These are phyloP conservation scores for Hippoglossus stenolepis DNA, from an alignment of 2,113 vertebrate species.

Conservation along the genomic window DNA sequence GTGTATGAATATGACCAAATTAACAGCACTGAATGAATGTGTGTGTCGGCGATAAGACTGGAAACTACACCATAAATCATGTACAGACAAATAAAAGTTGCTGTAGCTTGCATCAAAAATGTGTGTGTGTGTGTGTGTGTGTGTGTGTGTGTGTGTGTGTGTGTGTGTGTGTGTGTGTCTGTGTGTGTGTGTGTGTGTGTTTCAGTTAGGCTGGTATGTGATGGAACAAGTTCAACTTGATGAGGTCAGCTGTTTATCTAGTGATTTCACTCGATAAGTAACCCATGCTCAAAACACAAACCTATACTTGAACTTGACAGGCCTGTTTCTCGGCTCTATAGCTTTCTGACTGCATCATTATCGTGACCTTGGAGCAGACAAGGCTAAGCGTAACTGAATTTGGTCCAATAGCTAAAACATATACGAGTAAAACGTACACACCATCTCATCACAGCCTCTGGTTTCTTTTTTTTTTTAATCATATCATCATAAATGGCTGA, in stretches of 20 bases:
- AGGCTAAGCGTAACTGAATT: neutral
- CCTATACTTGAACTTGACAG: neutral
- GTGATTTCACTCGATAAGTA: constrained; percentile 18
- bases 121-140: neutral
- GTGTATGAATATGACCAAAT: no score
- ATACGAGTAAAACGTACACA: constrained; percentile 1
- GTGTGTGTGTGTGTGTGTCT: neutral
- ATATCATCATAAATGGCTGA: constrained; percentile 17
- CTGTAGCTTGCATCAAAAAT: neutral
- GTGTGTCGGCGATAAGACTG: no score
- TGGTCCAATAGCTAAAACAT: neutral
- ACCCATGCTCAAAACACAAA: constrained; percentile 4
- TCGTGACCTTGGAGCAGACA: constrained; percentile 51
- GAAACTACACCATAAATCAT: neutral
- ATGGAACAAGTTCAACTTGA: constrained; percentile 14
- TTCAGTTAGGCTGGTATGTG: neutral
- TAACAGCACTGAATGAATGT: no score
- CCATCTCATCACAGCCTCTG: neutral
- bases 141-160: neutral
- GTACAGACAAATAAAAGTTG: neutral
- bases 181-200: neutral
- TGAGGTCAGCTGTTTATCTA: constrained; percentile 48
- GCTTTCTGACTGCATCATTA: neutral
- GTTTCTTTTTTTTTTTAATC: constrained; percentile 12
- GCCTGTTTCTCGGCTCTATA: constrained; percentile 18